Evolutionary conservation across 2,888 invertebrate genomes (phyloP).

Genomic region (Hypena proboscidalis): DNA sequence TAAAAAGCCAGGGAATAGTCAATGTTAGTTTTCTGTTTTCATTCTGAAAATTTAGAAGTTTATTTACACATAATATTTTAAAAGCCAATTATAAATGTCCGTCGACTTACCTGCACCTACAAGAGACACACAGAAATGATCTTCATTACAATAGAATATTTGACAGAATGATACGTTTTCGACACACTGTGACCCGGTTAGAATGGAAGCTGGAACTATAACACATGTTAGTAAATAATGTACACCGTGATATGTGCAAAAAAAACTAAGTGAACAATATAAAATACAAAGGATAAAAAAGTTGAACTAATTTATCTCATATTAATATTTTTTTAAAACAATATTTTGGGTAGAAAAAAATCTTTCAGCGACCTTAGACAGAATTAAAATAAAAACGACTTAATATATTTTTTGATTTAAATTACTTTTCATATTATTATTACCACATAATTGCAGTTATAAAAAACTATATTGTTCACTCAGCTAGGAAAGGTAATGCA

Average conservation of each 20-base stretch:
- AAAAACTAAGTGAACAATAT: constrained; percentile 1
- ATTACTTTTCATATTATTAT: too few species aligned
- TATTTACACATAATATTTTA: constrained; percentile 6
- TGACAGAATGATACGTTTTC: constrained; percentile 34
- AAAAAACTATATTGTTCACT: constrained; percentile 1
- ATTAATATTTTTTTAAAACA: too few species aligned
- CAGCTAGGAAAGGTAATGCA: neutral
- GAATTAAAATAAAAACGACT: too few species aligned
- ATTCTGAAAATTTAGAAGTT: neutral
- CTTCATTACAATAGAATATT: constrained; percentile 26
- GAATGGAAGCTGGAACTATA: constrained; percentile 51
- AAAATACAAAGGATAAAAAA: neutral
- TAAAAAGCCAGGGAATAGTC: too few species aligned
- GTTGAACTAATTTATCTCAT: too few species aligned
- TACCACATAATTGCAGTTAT: neutral
- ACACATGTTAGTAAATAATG: constrained; percentile 44
- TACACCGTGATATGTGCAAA: constrained; percentile 26
- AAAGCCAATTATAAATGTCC: neutral
- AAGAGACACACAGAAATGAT: constrained; percentile 36
- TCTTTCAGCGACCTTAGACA: too few species aligned
- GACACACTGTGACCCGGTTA: constrained; percentile 66
- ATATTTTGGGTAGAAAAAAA: too few species aligned
- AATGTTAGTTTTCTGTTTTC: too few species aligned
- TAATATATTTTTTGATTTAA: too few species aligned
- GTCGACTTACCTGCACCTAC: constrained; percentile 42